Evolutionary conservation across 2,113 vertebrate genomes (phyloP).

Genomic region (Fregetta grallaria): DNA sequence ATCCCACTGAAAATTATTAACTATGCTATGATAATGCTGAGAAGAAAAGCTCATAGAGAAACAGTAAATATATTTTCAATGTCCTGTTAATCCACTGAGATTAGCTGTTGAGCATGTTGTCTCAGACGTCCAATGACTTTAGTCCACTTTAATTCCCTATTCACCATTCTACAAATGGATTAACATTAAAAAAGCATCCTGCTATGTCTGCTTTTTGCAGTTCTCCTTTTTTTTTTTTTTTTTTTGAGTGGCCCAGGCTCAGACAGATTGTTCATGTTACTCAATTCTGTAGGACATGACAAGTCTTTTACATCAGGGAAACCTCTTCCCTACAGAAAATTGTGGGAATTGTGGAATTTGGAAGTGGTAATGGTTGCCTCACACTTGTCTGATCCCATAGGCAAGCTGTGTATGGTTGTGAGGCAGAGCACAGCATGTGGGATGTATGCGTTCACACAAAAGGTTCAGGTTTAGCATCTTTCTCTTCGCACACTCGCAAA

Average conservation of each 20-base stretch:
- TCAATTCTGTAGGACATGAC: not conserved
- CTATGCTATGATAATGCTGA: not conserved
- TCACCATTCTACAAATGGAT: not conserved
- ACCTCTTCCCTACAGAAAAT: not conserved
- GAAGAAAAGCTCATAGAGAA: not conserved
- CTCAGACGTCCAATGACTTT: not conserved
- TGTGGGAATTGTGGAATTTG: not conserved
- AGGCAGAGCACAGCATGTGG: not conserved
- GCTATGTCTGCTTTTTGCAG: not conserved
- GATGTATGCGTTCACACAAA: not conserved
- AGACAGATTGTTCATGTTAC: not conserved
- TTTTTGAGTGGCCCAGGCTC: not conserved
- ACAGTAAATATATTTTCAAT: not conserved
- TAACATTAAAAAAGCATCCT: not conserved
- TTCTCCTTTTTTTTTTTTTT: not conserved
- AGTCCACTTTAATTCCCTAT: not conserved
- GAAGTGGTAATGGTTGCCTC: not conserved
- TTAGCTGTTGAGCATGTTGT: not conserved
- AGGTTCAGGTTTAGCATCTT: not conserved
- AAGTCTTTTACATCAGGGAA: not conserved
- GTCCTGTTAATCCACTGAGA: not conserved
- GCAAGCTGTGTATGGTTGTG: not conserved
- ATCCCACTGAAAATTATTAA: constrained; percentile 22
- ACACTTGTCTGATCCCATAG: not conserved
- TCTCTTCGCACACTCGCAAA: not conserved